Evolutionary conservation across 2,113 vertebrate genomes (phyloP).

Genomic region (Pelmatolapia mariae): DNA sequence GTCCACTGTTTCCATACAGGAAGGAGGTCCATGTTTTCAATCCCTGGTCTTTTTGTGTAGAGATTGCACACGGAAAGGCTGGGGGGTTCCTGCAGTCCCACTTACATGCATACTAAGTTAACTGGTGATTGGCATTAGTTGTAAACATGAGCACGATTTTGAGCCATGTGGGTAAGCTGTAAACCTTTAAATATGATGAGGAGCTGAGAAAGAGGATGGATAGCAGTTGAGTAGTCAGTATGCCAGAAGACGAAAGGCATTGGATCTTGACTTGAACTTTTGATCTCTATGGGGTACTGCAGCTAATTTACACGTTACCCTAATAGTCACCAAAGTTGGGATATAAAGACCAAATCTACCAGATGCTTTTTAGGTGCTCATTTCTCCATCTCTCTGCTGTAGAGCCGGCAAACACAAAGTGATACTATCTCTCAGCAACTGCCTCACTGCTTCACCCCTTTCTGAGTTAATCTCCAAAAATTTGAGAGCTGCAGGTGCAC

Average conservation of each 20-base stretch:
- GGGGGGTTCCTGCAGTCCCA: neutral
- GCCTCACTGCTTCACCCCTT: neutral
- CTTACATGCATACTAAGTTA: neutral
- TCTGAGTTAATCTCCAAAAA: neutral
- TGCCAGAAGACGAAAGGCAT: neutral
- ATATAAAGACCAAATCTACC: neutral
- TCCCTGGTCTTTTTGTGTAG: neutral
- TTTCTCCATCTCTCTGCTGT: neutral
- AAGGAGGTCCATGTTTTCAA: neutral
- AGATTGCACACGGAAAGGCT: neutral
- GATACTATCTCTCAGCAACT: neutral
- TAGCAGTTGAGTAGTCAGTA: neutral
- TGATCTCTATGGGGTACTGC: neutral
- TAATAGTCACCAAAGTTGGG: neutral
- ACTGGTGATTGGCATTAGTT: neutral
- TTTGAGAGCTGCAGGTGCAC: neutral
- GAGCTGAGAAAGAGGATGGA: neutral
- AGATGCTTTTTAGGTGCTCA: neutral
- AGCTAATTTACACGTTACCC: neutral
- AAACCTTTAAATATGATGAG: neutral
- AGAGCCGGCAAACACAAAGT: neutral
- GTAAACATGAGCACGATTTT: neutral
- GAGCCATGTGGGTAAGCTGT: neutral
- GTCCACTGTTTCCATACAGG: neutral
- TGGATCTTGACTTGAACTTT: neutral